Conservation (phyloP, 1,140 invertebrate genomes). For the Drosophila pandora region DNA sequence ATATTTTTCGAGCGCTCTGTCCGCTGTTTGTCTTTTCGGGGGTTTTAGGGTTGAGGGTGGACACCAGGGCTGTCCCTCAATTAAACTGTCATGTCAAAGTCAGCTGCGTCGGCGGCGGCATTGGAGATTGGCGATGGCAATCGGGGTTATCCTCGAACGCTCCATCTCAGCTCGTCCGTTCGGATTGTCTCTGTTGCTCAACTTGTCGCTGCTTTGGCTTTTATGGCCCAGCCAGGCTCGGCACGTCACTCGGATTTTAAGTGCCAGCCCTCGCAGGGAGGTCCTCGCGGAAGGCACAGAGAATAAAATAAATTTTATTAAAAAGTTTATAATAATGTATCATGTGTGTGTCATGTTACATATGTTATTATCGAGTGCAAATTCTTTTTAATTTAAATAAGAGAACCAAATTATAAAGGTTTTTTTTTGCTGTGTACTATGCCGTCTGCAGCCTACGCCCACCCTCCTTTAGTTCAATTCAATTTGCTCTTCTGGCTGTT, state of each 20-base stretch:
- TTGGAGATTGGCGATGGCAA: constrained; percentile 32
- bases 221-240: constrained; percentile 35
- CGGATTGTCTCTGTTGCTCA: neutral
- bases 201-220: constrained; percentile 24
- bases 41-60: neutral
- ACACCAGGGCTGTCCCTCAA: constrained; percentile 55
- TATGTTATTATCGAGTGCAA: neutral
- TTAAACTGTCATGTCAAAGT: constrained; percentile 80
- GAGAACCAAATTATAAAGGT: neutral
- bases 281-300: neutral
- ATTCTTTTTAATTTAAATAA: neutral
- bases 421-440: neutral
- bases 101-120: constrained; percentile 58
- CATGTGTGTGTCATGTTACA: neutral
- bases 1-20: constrained; percentile 50
- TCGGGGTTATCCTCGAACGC: neutral
- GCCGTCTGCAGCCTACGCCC: neutral
- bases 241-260: constrained; percentile 43
- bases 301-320: neutral
- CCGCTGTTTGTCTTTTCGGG: constrained; percentile 13
- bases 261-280: constrained; percentile 16
- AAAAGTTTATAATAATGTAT: neutral
- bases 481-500: constrained; percentile 44
- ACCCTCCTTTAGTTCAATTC: constrained; percentile 34
- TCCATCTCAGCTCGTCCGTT: neutral